A percentile compares a stretch with the other conserved stretches of the same genome.
phyloP scores from a whole-genome alignment of 64 coral and sea anemone genomes.

The Porites australiensis region DNA sequence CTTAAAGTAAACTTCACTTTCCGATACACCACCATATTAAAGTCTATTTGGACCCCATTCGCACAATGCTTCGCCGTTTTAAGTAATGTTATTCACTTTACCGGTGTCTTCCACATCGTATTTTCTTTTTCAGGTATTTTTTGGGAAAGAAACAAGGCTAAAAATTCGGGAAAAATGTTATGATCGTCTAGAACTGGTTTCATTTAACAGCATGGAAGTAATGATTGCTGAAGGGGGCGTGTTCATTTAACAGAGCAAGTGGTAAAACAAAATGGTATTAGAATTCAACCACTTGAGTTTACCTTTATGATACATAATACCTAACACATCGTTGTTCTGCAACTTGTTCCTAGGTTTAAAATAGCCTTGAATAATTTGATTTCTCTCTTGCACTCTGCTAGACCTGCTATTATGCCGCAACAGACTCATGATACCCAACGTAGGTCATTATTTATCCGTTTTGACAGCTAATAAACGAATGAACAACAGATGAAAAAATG shows the following conservation, averaged over 20 bases:
- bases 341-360: neutral
- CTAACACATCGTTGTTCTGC: neutral
- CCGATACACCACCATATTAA: neutral
- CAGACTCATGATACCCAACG: neutral
- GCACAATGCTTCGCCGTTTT: neutral
- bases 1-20: neutral
- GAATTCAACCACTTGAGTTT: too few species aligned
- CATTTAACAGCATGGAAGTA: constrained; percentile 29
- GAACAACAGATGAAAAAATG: neutral
- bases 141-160: too few species aligned
- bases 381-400: neutral
- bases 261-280: neutral
- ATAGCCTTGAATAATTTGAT: neutral
- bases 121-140: too few species aligned
- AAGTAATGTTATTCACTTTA: too few species aligned
- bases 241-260: neutral
- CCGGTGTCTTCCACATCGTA: neutral
- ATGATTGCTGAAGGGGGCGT: neutral
- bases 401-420: neutral
- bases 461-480: constrained; percentile 9
- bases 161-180: neutral
- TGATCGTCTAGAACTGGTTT: neutral
- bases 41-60: neutral
- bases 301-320: neutral
- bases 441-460: constrained; percentile 40